These are phyloP conservation scores for Ailuropoda melanoleuca DNA, from an alignment of 2,113 vertebrate species.

Conservation along the genomic window DNA sequence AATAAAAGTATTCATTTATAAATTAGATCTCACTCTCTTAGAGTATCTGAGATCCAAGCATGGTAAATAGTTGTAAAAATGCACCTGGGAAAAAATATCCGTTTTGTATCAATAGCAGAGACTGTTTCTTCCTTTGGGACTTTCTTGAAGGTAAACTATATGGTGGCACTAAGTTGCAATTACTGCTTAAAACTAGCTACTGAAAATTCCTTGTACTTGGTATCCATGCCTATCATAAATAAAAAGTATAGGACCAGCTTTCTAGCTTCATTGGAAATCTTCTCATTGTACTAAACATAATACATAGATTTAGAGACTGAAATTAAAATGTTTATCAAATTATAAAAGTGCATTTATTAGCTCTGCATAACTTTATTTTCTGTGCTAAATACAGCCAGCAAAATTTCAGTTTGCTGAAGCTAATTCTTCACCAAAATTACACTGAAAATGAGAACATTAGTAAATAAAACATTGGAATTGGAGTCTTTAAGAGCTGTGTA, in stretches of 20 bases:
- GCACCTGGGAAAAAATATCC: neutral
- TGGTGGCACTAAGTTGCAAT: neutral
- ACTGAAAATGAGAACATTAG: neutral
- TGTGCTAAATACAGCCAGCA: neutral
- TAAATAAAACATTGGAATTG: neutral
- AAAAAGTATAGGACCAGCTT: neutral
- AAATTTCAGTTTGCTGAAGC: neutral
- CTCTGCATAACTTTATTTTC: neutral
- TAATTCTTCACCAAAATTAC: conserved; percentile 26
- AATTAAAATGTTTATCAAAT: neutral
- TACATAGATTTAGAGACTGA: neutral
- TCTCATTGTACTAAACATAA: neutral
- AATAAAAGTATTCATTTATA: neutral
- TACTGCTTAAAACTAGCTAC: neutral
- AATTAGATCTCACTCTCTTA: neutral
- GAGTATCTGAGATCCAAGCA: neutral
- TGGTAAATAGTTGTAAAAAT: neutral
- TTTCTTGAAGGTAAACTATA: neutral
- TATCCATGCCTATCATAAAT: neutral
- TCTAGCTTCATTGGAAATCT: neutral
- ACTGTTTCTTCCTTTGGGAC: neutral
- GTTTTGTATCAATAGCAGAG: neutral
- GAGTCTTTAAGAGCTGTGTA: neutral
- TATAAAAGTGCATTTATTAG: neutral
- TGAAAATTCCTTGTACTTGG: neutral